These are phyloP conservation scores for Aricia agestis DNA, from an alignment of 1,140 invertebrate genomes.

Conservation along the genomic window DNA sequence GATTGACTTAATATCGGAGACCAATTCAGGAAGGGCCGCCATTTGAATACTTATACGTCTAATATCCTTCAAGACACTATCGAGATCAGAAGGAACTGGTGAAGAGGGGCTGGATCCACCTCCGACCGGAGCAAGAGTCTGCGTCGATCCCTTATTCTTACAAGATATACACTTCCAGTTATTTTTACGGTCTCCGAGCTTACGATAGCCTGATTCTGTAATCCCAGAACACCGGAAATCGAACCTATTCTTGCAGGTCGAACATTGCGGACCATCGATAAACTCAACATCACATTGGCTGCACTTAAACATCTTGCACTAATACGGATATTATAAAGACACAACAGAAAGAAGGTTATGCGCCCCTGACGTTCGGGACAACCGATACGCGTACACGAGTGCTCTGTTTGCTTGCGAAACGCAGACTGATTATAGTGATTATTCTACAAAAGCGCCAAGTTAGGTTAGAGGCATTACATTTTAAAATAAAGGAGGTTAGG, in stretches of 20 bases:
- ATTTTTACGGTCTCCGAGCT: background rate
- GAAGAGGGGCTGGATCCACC: background rate
- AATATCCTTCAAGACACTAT: background rate
- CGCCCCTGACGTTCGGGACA: background rate
- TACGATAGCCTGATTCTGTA: background rate
- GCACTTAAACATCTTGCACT: conserved; percentile 6
- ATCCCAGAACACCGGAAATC: conserved; percentile 11
- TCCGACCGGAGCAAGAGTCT: background rate
- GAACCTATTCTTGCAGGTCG: background rate
- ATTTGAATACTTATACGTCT: background rate
- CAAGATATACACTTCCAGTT: background rate
- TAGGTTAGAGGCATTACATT: too few species aligned
- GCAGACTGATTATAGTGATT: too few species aligned
- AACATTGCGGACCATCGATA: background rate
- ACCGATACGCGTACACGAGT: background rate
- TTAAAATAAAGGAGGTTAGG: too few species aligned
- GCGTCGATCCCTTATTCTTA: background rate
- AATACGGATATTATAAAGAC: background rate
- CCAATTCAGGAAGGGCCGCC: background rate
- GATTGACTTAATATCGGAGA: background rate
- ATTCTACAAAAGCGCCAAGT: too few species aligned
- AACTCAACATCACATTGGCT: background rate
- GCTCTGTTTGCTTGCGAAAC: background rate
- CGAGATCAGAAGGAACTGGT: background rate
- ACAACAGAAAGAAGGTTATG: background rate